A percentile compares a stretch with the other conserved stretches of the same genome.
Evolutionary conservation across 2,113 vertebrate species (phyloP).

Genomic region (Buteo buteo): DNA sequence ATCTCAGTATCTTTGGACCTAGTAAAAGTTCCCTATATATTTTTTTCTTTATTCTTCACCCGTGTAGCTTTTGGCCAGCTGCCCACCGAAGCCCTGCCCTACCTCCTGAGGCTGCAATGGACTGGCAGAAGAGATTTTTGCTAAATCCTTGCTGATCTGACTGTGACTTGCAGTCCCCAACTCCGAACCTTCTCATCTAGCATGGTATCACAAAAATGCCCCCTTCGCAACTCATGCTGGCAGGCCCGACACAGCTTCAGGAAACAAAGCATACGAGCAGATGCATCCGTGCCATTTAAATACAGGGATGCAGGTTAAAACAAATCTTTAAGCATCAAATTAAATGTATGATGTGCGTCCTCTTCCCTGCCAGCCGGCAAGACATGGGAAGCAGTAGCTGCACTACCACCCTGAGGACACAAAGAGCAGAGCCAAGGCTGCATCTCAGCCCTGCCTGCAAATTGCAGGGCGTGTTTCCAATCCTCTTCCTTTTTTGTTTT

Average conservation of each 20-base stretch:
- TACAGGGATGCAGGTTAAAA: background rate
- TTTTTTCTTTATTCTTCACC: background rate
- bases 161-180: background rate
- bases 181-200: background rate
- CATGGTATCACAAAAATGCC: rapidly evolving
- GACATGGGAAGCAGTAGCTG: background rate
- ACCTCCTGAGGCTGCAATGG: background rate
- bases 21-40: background rate
- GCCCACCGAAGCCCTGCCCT: background rate
- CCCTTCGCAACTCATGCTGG: rapidly evolving
- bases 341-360: background rate
- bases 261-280: background rate
- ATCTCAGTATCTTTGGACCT: background rate
- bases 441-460: background rate
- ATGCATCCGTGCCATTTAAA: background rate
- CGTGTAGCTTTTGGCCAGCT: background rate
- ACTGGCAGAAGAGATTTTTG: background rate
- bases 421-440: background rate
- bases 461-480: background rate
- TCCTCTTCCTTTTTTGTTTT: background rate
- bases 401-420: conserved; percentile 40
- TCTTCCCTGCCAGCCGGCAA: background rate
- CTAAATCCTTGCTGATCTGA: background rate
- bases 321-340: background rate
- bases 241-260: background rate